These are phyloP conservation scores for Druon quercuslanigerum DNA, from an alignment of 1,140 invertebrate species.

Conservation along the genomic window DNA sequence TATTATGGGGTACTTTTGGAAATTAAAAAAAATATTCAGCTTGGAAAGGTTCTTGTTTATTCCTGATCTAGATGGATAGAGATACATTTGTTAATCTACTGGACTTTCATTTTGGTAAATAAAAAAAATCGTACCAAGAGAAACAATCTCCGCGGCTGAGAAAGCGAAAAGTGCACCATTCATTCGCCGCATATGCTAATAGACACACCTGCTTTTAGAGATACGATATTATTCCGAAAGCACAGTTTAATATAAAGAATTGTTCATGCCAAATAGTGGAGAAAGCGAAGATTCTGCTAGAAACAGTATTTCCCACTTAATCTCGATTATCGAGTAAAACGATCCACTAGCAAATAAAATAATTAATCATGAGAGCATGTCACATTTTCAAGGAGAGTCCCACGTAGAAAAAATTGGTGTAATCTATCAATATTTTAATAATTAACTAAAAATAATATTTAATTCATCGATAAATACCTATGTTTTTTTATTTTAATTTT, in stretches of 20 bases:
- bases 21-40: too few species aligned
- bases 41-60: too few species aligned
- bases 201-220: conserved; percentile 20
- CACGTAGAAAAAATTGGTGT: too few species aligned
- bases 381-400: too few species aligned
- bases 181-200: conserved; percentile 17
- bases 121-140: conserved; percentile 15
- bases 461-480: too few species aligned
- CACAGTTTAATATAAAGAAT: background rate
- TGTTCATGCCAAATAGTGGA: conserved; percentile 1
- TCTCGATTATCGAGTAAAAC: background rate
- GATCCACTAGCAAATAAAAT: too few species aligned
- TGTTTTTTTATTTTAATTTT: too few species aligned
- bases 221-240: conserved; percentile 27
- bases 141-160: conserved; percentile 16
- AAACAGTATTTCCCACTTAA: background rate
- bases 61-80: background rate
- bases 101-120: background rate
- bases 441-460: too few species aligned
- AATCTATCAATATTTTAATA: too few species aligned
- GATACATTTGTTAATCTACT: background rate
- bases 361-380: too few species aligned
- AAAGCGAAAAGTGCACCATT: conserved; percentile 15
- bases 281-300: background rate
- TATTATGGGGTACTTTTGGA: too few species aligned